Percentiles rank a stretch among this genome's conserved stretches.
Evolutionary conservation across 2,888 invertebrate species (phyloP).

Genomic region (Tetragonula carbonaria): DNA sequence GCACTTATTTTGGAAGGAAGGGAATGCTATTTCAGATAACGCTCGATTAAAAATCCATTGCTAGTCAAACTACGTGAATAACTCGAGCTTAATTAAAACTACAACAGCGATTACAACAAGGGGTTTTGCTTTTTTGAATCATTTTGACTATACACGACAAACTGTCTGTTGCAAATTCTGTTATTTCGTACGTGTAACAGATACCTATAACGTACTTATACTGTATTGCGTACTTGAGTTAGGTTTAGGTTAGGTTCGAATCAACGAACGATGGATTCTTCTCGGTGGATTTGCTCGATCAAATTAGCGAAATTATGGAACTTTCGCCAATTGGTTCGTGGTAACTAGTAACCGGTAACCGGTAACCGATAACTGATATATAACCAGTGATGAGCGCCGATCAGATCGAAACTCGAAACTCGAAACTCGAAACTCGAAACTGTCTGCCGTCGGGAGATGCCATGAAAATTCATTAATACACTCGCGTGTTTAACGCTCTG

Average conservation of each 20-base stretch:
- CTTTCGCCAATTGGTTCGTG: neutral
- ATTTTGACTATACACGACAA: too few relatives aligned
- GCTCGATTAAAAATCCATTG: too few relatives aligned
- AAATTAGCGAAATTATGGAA: conserved; percentile 17
- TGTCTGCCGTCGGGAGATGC: neutral
- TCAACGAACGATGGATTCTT: conserved; percentile 17
- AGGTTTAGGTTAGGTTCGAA: neutral
- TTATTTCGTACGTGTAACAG: too few relatives aligned
- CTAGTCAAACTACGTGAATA: too few relatives aligned
- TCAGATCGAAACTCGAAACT: neutral
- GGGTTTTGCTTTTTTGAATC: too few relatives aligned
- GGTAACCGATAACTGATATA: neutral
- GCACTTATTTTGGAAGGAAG: too few relatives aligned
- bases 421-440: too few relatives aligned
- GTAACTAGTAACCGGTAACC: neutral
- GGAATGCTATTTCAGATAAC: too few relatives aligned
- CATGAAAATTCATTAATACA: conserved; percentile 26
- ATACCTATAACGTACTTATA: too few relatives aligned
- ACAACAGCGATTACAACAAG: too few relatives aligned
- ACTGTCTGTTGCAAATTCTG: too few relatives aligned
- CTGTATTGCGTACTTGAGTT: neutral
- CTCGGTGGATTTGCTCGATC: neutral
- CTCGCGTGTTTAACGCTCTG: conserved; percentile 1
- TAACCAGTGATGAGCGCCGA: neutral
- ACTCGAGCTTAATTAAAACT: too few relatives aligned